Conservation (phyloP, 1,140 invertebrate species). For the Idris sp. region DNA sequence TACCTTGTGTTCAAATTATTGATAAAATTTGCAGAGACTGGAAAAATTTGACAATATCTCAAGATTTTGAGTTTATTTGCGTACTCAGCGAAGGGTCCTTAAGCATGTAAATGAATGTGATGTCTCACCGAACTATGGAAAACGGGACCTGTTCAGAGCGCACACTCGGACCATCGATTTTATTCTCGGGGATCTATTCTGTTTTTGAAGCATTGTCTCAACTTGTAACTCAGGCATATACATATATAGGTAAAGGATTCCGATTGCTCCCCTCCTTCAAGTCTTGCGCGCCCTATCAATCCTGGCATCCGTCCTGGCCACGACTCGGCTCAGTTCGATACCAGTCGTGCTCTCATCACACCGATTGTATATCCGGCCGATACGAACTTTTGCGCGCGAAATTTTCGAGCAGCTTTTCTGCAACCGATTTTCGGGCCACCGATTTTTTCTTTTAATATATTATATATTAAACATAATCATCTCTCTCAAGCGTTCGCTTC, state of each 20-base stretch:
- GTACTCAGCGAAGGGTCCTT: no score
- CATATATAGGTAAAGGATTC: constrained; percentile 51
- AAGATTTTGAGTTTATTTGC: no score
- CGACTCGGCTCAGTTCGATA: constrained; percentile 73
- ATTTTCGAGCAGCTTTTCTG: background rate
- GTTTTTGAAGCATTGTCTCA: constrained; percentile 59
- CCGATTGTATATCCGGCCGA: constrained; percentile 52
- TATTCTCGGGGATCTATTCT: constrained; percentile 55
- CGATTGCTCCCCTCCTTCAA: constrained; percentile 64
- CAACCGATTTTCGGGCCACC: no score
- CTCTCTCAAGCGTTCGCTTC: constrained; percentile 4
- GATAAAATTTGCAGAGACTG: no score
- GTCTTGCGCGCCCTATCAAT: constrained; percentile 67
- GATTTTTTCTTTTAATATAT: no score
- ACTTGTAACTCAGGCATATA: constrained; percentile 46
- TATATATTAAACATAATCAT: no score
- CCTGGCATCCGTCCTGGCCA: constrained; percentile 72
- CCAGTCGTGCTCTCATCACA: constrained; percentile 67
- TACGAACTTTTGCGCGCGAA: constrained; percentile 15
- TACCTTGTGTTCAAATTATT: no score
- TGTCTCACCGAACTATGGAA: constrained; percentile 8
- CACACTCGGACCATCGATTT: constrained; percentile 59
- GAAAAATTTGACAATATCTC: no score
- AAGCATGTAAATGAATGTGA: constrained; percentile 3
- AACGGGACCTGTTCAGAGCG: constrained; percentile 38